Evolutionary conservation across 2,888 invertebrate genomes (phyloP).

Genomic region (Dastarcus helophoroides): DNA sequence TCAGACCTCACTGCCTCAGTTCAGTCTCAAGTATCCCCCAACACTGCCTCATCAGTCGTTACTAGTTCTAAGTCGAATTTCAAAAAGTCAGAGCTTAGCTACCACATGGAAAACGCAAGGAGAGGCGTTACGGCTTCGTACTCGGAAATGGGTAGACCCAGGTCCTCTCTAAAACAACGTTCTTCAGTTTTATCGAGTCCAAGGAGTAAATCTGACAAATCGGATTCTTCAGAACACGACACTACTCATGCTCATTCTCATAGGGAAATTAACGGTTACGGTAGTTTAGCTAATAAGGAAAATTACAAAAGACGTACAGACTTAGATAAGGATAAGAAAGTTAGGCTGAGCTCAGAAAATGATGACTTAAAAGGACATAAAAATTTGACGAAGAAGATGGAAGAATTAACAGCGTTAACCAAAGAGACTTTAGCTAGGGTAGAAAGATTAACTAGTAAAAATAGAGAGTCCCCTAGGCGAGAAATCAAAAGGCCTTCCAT

Average conservation of each 20-base stretch:
- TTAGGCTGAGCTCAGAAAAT: conserved; percentile 6
- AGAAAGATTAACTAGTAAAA: conserved; percentile 48
- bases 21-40: conserved; percentile 20
- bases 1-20: conserved; percentile 23
- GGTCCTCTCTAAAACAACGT: conserved; percentile 13
- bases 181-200: conserved; percentile 10
- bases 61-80: background rate
- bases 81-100: conserved; percentile 30
- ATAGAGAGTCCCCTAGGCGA: conserved; percentile 20
- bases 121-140: conserved; percentile 25
- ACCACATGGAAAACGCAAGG: conserved; percentile 37
- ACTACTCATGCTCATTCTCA: conserved; percentile 4
- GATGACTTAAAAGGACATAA: conserved; percentile 11
- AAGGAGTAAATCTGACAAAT: too few relatives aligned
- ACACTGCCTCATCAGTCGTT: conserved; percentile 19
- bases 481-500: conserved; percentile 12
- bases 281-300: conserved; percentile 19
- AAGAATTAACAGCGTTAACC: conserved; percentile 52
- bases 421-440: conserved; percentile 57
- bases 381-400: conserved; percentile 45
- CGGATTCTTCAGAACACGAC: conserved; percentile 16
- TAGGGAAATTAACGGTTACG: conserved; percentile 6
- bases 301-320: conserved; percentile 12
- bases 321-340: conserved; percentile 7
- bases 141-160: conserved; percentile 26